phyloP scores from a whole-genome alignment of 1,140 invertebrate genomes.

The Plodia interpunctella region DNA sequence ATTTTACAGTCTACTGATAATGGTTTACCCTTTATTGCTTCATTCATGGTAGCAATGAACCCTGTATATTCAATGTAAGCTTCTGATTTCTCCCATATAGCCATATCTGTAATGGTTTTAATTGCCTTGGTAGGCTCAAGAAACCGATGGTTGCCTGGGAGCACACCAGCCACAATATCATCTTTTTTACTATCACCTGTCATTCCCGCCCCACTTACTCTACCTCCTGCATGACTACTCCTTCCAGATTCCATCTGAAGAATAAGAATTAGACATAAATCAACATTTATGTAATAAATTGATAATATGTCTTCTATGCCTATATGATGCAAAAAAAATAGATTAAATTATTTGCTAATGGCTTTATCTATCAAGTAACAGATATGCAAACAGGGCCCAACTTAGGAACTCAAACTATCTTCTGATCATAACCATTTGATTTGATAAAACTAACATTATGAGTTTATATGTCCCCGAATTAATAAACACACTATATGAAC shows the following conservation, averaged over 20 bases:
- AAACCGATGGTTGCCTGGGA: slow-evolving; percentile 79
- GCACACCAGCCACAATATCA: slow-evolving; percentile 15
- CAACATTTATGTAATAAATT: too few relatives aligned
- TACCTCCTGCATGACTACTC: background rate
- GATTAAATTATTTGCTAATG: too few relatives aligned
- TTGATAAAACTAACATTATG: background rate
- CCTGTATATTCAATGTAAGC: slow-evolving; percentile 92
- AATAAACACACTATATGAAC: slow-evolving; percentile 12
- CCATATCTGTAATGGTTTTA: slow-evolving; percentile 84
- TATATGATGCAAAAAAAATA: too few relatives aligned
- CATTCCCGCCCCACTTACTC: background rate
- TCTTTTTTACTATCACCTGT: slow-evolving; percentile 43
- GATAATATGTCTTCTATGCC: background rate
- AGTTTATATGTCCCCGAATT: background rate
- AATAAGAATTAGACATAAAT: background rate
- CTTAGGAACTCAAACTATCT: background rate
- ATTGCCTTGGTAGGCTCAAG: slow-evolving; percentile 83
- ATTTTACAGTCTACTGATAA: slow-evolving; percentile 80
- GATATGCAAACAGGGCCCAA: too few relatives aligned
- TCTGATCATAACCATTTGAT: slow-evolving; percentile 8
- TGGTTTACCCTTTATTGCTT: slow-evolving; percentile 89
- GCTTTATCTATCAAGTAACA: background rate
- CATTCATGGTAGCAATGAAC: slow-evolving; percentile 91
- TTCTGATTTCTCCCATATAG: slow-evolving; percentile 89
- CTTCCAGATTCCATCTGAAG: slow-evolving; percentile 52